These are phyloP conservation scores for Meloidogyne floridensis DNA, from an alignment of 1,140 invertebrate genomes.

Conservation along the genomic window DNA sequence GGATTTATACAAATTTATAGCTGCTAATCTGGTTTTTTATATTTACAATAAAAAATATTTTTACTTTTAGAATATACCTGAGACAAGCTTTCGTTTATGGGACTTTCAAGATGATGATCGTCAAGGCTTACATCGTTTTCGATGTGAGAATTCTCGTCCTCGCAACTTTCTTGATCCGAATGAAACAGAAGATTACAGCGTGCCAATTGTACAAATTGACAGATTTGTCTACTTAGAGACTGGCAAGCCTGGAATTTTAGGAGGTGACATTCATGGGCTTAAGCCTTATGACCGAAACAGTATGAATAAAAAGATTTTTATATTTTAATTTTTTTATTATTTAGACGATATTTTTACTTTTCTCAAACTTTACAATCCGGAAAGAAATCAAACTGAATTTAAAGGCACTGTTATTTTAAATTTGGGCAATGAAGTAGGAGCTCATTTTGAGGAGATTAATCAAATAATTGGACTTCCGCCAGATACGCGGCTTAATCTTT, in stretches of 20 bases:
- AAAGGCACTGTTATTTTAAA: conserved; percentile 45
- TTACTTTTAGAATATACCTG: conserved; percentile 28
- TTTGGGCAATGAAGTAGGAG: conserved; percentile 23
- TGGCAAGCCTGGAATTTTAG: conserved; percentile 8
- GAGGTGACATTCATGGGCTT: conserved; percentile 26
- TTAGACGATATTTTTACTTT: conserved; percentile 46
- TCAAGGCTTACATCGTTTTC: conserved; percentile 17
- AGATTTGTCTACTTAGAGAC: conserved; percentile 46
- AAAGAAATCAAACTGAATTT: conserved; percentile 39
- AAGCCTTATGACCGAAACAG: conserved; percentile 37
- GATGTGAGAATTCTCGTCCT: conserved; percentile 40
- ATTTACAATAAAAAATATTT: neutral
- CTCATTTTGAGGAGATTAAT: conserved; percentile 34
- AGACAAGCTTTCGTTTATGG: conserved; percentile 45
- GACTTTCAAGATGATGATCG: conserved; percentile 36
- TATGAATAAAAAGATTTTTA: conserved; percentile 22
- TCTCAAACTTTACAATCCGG: conserved; percentile 51
- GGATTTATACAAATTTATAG: conserved; percentile 53
- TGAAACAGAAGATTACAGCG: conserved; percentile 28
- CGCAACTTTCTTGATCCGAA: conserved; percentile 23
- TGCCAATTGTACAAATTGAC: conserved; percentile 24
- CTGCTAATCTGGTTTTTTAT: conserved; percentile 40
- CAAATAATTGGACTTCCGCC: conserved; percentile 39
- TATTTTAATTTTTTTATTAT: conserved; percentile 1
- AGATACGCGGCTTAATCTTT: conserved; percentile 46